Percentiles rank a stretch among this genome's conserved stretches.
These are phyloP conservation scores for Drosophila fungiperda DNA, from an alignment of 2,888 invertebrate genomes.

Conservation along the genomic window DNA sequence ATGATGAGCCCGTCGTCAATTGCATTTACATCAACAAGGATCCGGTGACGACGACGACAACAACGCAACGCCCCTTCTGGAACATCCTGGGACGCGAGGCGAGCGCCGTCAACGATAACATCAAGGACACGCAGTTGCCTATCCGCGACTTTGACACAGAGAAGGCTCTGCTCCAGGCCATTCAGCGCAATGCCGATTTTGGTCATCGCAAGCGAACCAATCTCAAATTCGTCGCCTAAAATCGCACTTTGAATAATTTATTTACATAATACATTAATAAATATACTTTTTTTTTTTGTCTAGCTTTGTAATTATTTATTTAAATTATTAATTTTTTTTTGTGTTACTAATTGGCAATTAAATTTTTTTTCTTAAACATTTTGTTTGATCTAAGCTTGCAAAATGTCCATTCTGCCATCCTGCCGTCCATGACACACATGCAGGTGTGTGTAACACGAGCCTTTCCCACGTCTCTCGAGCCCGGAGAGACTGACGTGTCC, in stretches of 20 bases:
- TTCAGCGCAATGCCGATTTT: slow-evolving; percentile 56
- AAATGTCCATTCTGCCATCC: not conserved
- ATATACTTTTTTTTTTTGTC: slow-evolving; percentile 28
- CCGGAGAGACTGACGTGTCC: slow-evolving; percentile 40
- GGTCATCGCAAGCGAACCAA: slow-evolving; percentile 78
- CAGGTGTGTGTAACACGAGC: slow-evolving; percentile 46
- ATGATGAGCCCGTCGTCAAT: slow-evolving; percentile 68
- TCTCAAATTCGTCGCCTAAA: slow-evolving; percentile 63
- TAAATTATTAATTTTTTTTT: slow-evolving; percentile 15
- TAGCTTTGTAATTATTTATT: slow-evolving; percentile 44
- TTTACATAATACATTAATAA: not conserved
- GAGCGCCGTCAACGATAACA: not conserved
- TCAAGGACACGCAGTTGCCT: slow-evolving; percentile 6
- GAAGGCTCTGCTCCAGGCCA: slow-evolving; percentile 39
- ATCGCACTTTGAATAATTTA: not conserved
- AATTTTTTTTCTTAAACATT: not conserved
- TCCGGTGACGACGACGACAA: slow-evolving; percentile 62
- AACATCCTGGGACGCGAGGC: slow-evolving; percentile 73
- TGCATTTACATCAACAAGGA: slow-evolving; percentile 81
- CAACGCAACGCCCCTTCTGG: slow-evolving; percentile 82
- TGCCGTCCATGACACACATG: not conserved
- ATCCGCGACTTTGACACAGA: slow-evolving; percentile 23
- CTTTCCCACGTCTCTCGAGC: slow-evolving; percentile 15
- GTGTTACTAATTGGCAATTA: slow-evolving; percentile 2
- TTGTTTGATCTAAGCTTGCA: slow-evolving; percentile 2